phyloP scores from a whole-genome alignment of 64 coral and sea anemone species.

The Montipora capricornis region DNA sequence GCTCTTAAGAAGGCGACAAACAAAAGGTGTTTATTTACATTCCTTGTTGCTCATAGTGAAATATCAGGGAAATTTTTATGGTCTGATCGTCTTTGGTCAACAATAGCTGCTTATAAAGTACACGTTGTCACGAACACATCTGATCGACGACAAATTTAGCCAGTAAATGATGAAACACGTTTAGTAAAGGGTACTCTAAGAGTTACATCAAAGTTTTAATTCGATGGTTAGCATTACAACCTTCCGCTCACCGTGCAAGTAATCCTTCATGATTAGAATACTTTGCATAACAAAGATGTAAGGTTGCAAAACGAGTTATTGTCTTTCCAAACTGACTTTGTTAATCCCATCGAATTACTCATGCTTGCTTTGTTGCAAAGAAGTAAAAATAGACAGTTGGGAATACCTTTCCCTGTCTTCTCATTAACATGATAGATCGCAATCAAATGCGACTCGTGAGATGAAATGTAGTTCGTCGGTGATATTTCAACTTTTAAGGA shows the following conservation, averaged over 20 bases:
- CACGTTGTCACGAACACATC: neutral
- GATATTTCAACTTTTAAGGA: neutral
- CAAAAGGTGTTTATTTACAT: constrained; percentile 21
- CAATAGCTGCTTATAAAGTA: neutral
- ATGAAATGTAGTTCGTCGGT: neutral
- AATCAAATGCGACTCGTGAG: neutral
- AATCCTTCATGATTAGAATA: constrained; percentile 41
- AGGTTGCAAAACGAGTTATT: constrained; percentile 1
- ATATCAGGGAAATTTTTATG: neutral
- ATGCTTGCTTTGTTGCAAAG: neutral
- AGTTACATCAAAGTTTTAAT: neutral
- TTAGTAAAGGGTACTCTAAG: neutral
- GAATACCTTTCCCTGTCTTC: neutral
- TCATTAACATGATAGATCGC: neutral
- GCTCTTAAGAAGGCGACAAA: neutral
- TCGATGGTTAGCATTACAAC: neutral
- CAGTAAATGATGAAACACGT: neutral
- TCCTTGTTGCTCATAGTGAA: neutral
- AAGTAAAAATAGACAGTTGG: neutral
- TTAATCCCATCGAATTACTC: neutral
- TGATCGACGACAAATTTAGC: neutral
- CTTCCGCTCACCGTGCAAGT: neutral
- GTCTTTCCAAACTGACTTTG: neutral
- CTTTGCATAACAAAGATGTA: constrained; percentile 41
- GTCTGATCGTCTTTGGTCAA: neutral